Evolutionary conservation across 2,113 vertebrate genomes (phyloP), one percentile per base, ranked within the genome.

Genomic region (Tragelaphus strepsiceros): DNA sequence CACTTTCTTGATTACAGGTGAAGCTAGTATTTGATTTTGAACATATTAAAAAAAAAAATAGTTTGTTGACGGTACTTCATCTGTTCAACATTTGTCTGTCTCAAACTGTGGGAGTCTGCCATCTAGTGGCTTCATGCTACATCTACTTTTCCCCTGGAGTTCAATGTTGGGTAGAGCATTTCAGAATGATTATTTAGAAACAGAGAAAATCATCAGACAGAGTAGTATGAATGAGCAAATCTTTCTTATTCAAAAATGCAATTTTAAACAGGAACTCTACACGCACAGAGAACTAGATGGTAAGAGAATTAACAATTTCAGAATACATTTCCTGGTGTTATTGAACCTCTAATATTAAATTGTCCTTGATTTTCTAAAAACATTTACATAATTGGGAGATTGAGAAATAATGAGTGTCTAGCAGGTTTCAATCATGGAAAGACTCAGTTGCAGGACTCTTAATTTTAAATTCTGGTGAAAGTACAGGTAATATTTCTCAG

Each of bases 101-200:
- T 96, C 93, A 95, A 6, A 71, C 88, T 97, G 96, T 93, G 94
- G 26, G 58, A 93, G 83, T 51, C 4, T 95, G 97, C 96, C 98
- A 97, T 81, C 98, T 98, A 98, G 97, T 92, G 98, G 97, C 32
- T 5, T 8, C 8, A 53, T 26, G 26, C 12, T 82, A 53, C 39
- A 91, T 88, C 94, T 58, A 35, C 84, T 67, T 91, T 80, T 61
- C 24, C n/a, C 22, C 89, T 21, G 2, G 64, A 59, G 46, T 62
- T 90, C 19, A 35, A 1, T 15, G 6, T 49, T 89, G 21, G 46
- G 28, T 4, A 80, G 64, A 28, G 10, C 35, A 82, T 82, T n/a
- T 88, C 49, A 77, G 46, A 58, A n/a, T 6, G 21, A 19, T 88
- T 35, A 14, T 78, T 85, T 49, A 64, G 46, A 94, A 91, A 59